phyloP scores from a whole-genome alignment of 2,888 invertebrate genomes.

The Harpagoxenus sublaevis region DNA sequence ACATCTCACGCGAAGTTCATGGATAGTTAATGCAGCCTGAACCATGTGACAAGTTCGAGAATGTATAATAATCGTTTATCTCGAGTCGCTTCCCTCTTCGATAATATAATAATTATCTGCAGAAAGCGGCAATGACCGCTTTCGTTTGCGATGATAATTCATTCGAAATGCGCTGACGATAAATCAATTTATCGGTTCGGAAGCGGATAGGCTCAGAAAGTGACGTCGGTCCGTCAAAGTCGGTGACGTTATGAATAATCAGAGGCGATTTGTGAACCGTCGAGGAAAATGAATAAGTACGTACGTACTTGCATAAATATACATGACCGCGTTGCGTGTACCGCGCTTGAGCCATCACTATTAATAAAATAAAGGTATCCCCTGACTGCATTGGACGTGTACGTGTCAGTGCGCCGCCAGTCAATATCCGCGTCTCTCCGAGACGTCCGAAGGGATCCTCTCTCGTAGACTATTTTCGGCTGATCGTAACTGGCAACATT shows the following conservation, averaged over 20 bases:
- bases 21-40: not conserved
- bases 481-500: constrained; percentile 39
- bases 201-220: constrained; percentile 49
- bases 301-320: constrained; percentile 79
- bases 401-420: constrained; percentile 69
- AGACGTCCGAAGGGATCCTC: constrained; percentile 39
- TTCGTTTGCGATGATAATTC: not conserved
- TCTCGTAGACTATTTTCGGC: constrained; percentile 30
- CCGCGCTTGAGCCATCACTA: constrained; percentile 80
- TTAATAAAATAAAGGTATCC: constrained; percentile 81
- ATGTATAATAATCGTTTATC: not conserved
- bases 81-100: constrained; percentile 7
- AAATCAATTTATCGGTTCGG: constrained; percentile 52
- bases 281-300: constrained; percentile 80
- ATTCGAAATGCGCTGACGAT: not conserved
- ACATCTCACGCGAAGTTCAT: not conserved
- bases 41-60: not conserved
- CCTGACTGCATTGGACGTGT: constrained; percentile 50
- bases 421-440: constrained; percentile 67
- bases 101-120: constrained; percentile 40
- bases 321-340: constrained; percentile 75
- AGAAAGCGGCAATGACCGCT: not conserved
- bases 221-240: constrained; percentile 63
- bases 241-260: constrained; percentile 69
- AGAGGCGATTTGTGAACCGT: constrained; percentile 71